Evolutionary conservation across 1,140 invertebrate genomes (phyloP).

Genomic region (Anthonomus grandis): DNA sequence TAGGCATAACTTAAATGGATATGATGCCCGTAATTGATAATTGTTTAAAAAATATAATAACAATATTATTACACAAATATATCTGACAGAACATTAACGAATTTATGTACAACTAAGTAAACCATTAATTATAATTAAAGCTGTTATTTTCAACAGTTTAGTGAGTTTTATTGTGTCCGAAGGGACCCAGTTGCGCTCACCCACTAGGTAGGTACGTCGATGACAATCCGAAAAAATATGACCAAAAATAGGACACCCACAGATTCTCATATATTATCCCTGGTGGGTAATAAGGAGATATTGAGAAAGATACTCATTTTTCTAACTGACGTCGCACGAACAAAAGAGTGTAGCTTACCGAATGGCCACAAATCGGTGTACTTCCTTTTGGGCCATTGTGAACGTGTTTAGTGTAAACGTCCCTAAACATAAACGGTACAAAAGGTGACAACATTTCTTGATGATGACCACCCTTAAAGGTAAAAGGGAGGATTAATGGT

Average conservation of each 20-base stretch:
- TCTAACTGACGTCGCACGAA: conserved; percentile 23
- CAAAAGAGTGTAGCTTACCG: conserved; percentile 25
- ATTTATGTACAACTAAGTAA: too few relatives aligned
- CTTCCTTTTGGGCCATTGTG: conserved; percentile 31
- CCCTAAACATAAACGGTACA: conserved; percentile 28
- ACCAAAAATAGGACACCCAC: conserved; percentile 15
- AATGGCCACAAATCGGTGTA: conserved; percentile 34
- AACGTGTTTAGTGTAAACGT: conserved; percentile 29
- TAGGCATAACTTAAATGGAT: too few relatives aligned
- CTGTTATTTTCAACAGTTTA: too few relatives aligned
- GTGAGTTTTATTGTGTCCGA: too few relatives aligned
- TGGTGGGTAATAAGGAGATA: background rate
- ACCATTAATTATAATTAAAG: too few relatives aligned
- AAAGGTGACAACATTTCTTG: conserved; percentile 33
- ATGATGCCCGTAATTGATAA: too few relatives aligned
- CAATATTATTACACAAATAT: too few relatives aligned
- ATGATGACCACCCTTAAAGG: conserved; percentile 29
- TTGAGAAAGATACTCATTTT: conserved; percentile 28
- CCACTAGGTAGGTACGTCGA: too few relatives aligned
- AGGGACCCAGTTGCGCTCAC: too few relatives aligned
- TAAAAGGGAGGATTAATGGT: conserved; percentile 18
- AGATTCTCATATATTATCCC: background rate
- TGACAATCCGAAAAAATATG: conserved; percentile 20
- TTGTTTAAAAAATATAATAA: too few relatives aligned
- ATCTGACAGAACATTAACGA: too few relatives aligned